Evolutionary conservation across 2,113 vertebrate genomes (phyloP).

Genomic region (Neomonachus schauinslandi): DNA sequence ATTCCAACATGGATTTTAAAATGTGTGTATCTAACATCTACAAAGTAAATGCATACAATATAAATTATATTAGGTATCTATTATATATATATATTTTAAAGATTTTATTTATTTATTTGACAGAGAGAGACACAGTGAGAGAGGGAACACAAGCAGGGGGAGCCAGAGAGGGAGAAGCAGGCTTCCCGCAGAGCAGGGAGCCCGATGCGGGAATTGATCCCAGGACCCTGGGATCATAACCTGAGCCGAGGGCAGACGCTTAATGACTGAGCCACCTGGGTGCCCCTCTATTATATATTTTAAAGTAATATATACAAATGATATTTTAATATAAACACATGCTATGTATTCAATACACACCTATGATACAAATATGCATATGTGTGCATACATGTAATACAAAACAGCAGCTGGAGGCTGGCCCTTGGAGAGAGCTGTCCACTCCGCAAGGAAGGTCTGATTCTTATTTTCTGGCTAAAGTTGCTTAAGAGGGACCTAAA

Average conservation of each 20-base stretch:
- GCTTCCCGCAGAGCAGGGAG: no score
- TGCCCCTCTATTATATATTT: neutral
- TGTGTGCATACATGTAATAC: rapidly evolving
- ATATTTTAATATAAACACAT: neutral
- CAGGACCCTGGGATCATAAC: no score
- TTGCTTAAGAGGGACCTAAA: neutral
- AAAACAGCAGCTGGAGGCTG: rapidly evolving
- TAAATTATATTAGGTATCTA: neutral
- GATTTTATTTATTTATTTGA: no score
- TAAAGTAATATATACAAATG: neutral
- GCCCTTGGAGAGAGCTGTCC: rapidly evolving
- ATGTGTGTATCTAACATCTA: neutral
- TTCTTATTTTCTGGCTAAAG: neutral
- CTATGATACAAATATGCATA: rapidly evolving
- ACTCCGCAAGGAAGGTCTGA: neutral
- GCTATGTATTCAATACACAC: rapidly evolving
- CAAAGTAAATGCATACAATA: no score
- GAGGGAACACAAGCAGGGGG: no score
- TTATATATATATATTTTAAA: neutral
- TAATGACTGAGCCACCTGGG: no score
- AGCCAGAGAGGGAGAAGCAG: no score
- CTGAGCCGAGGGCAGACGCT: no score
- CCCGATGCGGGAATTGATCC: no score
- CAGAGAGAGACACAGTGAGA: no score
- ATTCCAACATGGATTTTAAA: neutral